Conservation (phyloP, 1,140 invertebrate species). For the Venustaconcha ellipsiformis region DNA sequence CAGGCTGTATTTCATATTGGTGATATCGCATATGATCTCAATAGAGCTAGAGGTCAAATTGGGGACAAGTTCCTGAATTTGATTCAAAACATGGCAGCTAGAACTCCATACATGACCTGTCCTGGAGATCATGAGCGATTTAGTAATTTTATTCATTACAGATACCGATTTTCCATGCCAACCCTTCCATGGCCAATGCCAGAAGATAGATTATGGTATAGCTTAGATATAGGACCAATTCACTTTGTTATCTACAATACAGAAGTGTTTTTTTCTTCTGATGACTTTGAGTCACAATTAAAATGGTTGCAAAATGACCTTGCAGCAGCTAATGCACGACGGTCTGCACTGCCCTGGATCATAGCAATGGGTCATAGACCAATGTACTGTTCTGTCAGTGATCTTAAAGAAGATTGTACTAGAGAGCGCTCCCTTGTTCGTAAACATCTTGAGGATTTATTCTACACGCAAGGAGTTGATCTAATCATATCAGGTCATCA, state of each 20-base stretch:
- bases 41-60: conserved; percentile 50
- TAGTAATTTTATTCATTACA: conserved; percentile 56
- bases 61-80: conserved; percentile 65
- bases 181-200: conserved; percentile 60
- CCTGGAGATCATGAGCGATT: conserved; percentile 69
- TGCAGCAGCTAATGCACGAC: conserved; percentile 45
- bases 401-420: conserved; percentile 40
- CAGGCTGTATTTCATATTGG: conserved; percentile 90
- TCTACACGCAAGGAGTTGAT: conserved; percentile 91
- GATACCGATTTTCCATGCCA: conserved; percentile 66
- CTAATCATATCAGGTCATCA: conserved; percentile 96
- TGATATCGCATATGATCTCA: conserved; percentile 68
- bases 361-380: conserved; percentile 65
- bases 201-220: conserved; percentile 67
- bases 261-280: conserved; percentile 44
- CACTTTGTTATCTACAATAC: conserved; percentile 62
- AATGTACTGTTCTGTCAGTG: conserved; percentile 61
- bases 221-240: conserved; percentile 61
- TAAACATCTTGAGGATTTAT: conserved; percentile 81
- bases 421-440: conserved; percentile 38
- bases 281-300: conserved; percentile 38
- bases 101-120: conserved; percentile 68
- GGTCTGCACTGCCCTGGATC: conserved; percentile 63
- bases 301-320: conserved; percentile 60
- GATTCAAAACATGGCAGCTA: conserved; percentile 62